Conservation (phyloP, 1,140 invertebrate genomes). For the Drosophila ficusphila region DNA sequence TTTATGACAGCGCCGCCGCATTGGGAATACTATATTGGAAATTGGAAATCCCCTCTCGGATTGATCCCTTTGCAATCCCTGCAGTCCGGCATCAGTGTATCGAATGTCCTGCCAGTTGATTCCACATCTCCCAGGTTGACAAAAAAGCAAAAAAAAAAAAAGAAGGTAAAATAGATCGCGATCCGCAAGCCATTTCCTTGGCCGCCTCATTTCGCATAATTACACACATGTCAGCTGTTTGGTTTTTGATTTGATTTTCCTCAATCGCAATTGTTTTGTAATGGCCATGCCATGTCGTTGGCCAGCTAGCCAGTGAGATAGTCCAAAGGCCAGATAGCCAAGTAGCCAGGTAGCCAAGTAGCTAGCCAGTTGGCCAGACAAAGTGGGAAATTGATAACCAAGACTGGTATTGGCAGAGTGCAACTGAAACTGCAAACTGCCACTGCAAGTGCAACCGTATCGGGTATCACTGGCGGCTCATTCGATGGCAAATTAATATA, state of each 20-base stretch:
- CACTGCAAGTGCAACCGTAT: constrained; percentile 36
- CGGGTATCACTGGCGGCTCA: constrained; percentile 57
- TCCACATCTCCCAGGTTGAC: constrained; percentile 17
- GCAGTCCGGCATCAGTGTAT: constrained; percentile 66
- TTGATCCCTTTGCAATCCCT: no score
- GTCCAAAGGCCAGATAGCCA: constrained; percentile 5
- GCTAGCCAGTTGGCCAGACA: not conserved
- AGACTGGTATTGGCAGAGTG: constrained; percentile 42
- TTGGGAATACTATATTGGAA: not conserved
- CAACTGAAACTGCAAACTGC: constrained; percentile 12
- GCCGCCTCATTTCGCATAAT: constrained; percentile 54
- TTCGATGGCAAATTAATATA: constrained; percentile 83
- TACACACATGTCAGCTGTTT: constrained; percentile 76
- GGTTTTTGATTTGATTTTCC: constrained; percentile 70
- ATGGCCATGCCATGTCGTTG: constrained; percentile 51
- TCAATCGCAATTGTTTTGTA: constrained; percentile 80
- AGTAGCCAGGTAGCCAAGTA: not conserved
- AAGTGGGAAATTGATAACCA: constrained; percentile 69
- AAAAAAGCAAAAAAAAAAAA: no score
- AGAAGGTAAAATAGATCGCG: constrained; percentile 42
- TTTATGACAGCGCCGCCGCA: constrained; percentile 70
- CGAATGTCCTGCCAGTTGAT: constrained; percentile 66
- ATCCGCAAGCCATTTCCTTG: constrained; percentile 9
- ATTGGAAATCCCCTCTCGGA: not conserved
- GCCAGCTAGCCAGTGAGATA: constrained; percentile 16